A percentile compares a stretch with the other conserved stretches of the same genome.
phyloP scores from a whole-genome alignment of 2,888 invertebrate species.

The Amphipoea oculea region DNA sequence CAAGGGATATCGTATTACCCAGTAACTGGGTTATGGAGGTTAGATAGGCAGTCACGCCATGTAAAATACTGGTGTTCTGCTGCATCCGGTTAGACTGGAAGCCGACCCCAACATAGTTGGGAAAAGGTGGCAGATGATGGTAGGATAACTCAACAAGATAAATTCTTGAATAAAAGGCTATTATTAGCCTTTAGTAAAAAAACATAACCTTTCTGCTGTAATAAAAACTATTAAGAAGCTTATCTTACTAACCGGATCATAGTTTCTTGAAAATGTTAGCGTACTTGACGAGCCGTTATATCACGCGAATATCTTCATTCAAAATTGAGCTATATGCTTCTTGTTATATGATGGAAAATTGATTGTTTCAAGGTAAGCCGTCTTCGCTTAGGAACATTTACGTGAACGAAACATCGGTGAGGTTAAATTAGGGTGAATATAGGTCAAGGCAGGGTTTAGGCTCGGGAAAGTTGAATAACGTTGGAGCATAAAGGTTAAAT shows the following conservation, averaged over 20 bases:
- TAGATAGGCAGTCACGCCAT: not conserved
- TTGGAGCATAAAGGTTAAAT: slow-evolving; percentile 61
- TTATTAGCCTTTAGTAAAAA: slow-evolving; percentile 7
- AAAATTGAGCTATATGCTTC: slow-evolving; percentile 36
- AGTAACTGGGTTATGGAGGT: not conserved
- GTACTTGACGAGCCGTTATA: slow-evolving; percentile 42
- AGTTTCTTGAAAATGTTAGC: slow-evolving; percentile 55
- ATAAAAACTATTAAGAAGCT: slow-evolving; percentile 65
- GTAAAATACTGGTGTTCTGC: not conserved
- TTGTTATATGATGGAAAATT: slow-evolving; percentile 58
- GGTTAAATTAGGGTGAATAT: slow-evolving; percentile 75
- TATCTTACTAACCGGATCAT: slow-evolving; percentile 61
- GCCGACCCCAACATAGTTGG: not conserved
- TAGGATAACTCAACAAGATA: not conserved
- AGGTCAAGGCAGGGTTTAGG: slow-evolving; percentile 79
- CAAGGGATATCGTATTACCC: not conserved
- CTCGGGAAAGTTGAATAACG: slow-evolving; percentile 70
- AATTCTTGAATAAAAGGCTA: not conserved
- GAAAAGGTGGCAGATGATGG: not conserved
- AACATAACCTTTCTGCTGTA: slow-evolving; percentile 20
- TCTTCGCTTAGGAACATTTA: slow-evolving; percentile 65
- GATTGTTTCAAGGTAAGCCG: slow-evolving; percentile 26
- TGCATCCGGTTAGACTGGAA: not conserved
- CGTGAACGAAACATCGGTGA: slow-evolving; percentile 65
- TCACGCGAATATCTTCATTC: slow-evolving; percentile 12